phyloP scores from a whole-genome alignment of 2,797 vertebrate species.

The Astyanax mexicanus region DNA sequence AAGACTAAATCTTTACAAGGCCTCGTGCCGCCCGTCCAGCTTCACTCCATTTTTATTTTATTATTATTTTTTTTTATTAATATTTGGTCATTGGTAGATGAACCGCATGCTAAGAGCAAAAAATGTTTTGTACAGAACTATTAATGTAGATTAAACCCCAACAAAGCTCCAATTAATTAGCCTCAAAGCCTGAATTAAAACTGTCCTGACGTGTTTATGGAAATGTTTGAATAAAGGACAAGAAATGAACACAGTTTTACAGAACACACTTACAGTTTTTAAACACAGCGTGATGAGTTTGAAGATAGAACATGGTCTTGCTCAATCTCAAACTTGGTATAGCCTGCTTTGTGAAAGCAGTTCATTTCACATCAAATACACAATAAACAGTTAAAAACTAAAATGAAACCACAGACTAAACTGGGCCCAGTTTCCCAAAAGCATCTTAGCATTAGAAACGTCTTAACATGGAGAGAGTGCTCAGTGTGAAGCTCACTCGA shows the following conservation, averaged over 20 bases:
- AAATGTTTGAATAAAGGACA: slow-evolving; percentile 82
- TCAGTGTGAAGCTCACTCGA: no score
- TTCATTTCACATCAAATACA: no score
- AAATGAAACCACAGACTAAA: no score
- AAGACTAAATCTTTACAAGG: neutral
- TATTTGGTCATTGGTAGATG: slow-evolving; percentile 67
- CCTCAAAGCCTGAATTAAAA: slow-evolving; percentile 74
- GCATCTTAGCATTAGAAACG: no score
- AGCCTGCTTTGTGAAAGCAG: no score
- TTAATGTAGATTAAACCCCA: slow-evolving; percentile 70
- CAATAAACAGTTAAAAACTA: no score
- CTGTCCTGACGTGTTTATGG: slow-evolving; percentile 77
- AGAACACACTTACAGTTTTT: slow-evolving; percentile 51
- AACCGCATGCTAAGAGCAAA: slow-evolving; percentile 76
- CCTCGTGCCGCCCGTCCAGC: neutral
- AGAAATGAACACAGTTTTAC: slow-evolving; percentile 71
- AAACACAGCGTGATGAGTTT: neutral
- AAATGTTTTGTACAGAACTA: slow-evolving; percentile 71
- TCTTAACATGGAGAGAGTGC: no score
- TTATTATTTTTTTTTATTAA: slow-evolving; percentile 42
- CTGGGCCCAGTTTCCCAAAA: no score
- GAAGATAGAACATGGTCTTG: neutral
- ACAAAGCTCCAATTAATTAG: slow-evolving; percentile 67
- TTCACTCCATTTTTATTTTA: slow-evolving; percentile 17
- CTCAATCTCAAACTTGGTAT: no score